Evolutionary conservation across 1,140 invertebrate genomes (phyloP).

Genomic region (Nephila pilipes): DNA sequence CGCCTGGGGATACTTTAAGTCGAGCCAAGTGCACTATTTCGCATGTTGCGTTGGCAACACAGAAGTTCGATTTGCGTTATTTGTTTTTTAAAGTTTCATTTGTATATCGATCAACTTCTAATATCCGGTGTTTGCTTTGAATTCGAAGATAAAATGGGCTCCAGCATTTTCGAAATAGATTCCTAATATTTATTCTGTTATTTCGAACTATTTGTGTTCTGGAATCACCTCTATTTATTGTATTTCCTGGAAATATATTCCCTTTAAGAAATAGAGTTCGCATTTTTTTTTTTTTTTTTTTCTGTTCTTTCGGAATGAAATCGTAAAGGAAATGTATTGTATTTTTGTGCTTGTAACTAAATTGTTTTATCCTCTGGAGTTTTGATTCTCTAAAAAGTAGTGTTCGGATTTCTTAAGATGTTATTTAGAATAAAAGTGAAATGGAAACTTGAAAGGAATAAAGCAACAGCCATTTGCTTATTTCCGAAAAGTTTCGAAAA

Average conservation of each 20-base stretch:
- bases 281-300: background rate
- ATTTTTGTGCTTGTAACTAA: background rate
- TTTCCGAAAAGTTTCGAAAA: no score
- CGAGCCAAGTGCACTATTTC: slow-evolving; percentile 7
- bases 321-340: background rate
- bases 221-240: background rate
- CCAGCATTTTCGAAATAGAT: background rate
- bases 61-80: slow-evolving; percentile 7
- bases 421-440: no score
- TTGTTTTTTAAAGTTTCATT: slow-evolving; percentile 8
- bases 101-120: background rate
- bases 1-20: slow-evolving; percentile 19
- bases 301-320: background rate
- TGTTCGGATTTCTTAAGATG: no score
- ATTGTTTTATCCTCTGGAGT: background rate
- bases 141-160: slow-evolving; percentile 9
- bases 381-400: no score
- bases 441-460: no score
- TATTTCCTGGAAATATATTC: background rate
- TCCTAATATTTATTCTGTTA: background rate
- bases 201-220: background rate
- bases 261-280: no score
- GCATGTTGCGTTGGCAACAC: slow-evolving; percentile 13
- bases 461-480: no score
- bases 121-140: slow-evolving; percentile 31